Percentiles rank a stretch among this genome's conserved stretches.
These are phyloP conservation scores for Forbesichthys agassizii DNA, from an alignment of 2,113 vertebrate species.

Conservation along the genomic window DNA sequence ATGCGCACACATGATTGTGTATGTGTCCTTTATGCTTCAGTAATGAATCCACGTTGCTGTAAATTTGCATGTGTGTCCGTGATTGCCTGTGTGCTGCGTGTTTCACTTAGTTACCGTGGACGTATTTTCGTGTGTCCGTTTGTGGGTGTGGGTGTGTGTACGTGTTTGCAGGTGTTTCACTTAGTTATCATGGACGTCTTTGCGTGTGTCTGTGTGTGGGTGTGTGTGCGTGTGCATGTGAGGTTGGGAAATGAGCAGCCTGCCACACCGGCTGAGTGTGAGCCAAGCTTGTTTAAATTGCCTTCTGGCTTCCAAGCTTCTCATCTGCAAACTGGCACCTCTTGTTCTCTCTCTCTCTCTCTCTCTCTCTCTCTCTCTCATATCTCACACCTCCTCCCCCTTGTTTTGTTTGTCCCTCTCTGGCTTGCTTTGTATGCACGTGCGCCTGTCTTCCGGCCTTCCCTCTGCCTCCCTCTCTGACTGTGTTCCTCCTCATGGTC, in stretches of 20 bases:
- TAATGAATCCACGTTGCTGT: no score
- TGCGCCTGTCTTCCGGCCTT: constrained; percentile 10
- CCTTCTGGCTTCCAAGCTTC: constrained; percentile 76
- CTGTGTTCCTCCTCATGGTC: constrained; percentile 46
- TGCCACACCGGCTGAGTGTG: constrained; percentile 73
- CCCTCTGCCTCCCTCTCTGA: constrained; percentile 16
- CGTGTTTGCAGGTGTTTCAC: background rate
- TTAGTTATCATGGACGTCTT: background rate
- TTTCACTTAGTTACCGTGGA: background rate
- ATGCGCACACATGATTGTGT: no score
- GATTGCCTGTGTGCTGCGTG: no score
- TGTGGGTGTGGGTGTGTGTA: background rate
- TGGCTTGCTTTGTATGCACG: constrained; percentile 44
- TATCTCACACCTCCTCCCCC: background rate
- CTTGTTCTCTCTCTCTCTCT: constrained; percentile 36
- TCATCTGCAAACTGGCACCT: constrained; percentile 77
- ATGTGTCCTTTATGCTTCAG: no score
- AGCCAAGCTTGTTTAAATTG: constrained; percentile 79
- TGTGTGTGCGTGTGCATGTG: background rate
- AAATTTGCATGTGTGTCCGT: no score
- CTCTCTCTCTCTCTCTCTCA: constrained; percentile 15
- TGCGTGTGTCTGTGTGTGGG: constrained; percentile 4
- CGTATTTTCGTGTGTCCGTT: constrained; percentile 2
- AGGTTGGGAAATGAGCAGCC: constrained; percentile 70
- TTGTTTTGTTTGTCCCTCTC: constrained; percentile 9